Conservation (phyloP, 2,113 vertebrate genomes). For the Tauraco erythrolophus region DNA sequence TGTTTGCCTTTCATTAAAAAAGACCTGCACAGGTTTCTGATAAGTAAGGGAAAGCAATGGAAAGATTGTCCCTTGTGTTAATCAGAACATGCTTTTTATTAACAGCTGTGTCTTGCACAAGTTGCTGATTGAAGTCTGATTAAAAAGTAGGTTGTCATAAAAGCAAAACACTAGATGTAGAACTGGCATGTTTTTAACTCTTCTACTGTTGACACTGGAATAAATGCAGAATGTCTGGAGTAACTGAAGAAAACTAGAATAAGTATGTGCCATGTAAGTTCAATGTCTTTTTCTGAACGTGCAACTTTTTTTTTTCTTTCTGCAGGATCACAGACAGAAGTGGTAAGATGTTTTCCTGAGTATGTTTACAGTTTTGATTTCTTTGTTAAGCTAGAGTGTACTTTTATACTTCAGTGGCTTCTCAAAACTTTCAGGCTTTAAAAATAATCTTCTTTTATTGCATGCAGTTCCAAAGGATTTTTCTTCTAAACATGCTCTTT, state of each 20-base stretch:
- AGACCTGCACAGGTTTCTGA: background rate
- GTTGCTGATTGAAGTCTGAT: background rate
- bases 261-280: background rate
- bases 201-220: background rate
- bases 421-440: background rate
- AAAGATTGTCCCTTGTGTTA: background rate
- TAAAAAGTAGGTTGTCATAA: background rate
- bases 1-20: background rate
- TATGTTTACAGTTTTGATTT: background rate
- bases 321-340: slow-evolving; percentile 60
- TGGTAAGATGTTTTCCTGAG: slow-evolving; percentile 67
- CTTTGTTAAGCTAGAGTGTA: background rate
- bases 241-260: background rate
- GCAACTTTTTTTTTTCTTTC: slow-evolving; percentile 27
- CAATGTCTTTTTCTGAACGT: slow-evolving; percentile 17
- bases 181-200: background rate
- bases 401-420: background rate
- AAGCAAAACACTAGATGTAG: background rate
- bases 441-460: background rate
- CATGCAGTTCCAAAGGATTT: background rate
- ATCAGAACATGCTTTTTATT: background rate
- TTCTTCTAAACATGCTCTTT: background rate
- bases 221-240: background rate
- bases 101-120: background rate
- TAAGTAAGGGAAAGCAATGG: background rate